These are phyloP conservation scores for Cheirogaleus major DNA, from an alignment of 2,797 vertebrate genomes.

Conservation along the genomic window DNA sequence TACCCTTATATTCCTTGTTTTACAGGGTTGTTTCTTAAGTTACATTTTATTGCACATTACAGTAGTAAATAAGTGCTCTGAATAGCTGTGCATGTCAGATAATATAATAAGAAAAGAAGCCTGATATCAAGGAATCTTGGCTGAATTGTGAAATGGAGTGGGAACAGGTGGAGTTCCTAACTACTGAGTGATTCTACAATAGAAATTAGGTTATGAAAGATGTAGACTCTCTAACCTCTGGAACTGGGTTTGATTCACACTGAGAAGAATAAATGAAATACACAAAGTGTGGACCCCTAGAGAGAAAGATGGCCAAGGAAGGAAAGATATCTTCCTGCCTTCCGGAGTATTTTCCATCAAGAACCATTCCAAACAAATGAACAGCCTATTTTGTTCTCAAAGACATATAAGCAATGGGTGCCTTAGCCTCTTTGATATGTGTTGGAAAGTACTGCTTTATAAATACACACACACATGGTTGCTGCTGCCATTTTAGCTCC, in stretches of 20 bases:
- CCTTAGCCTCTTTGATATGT: neutral
- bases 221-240: neutral
- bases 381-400: neutral
- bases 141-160: neutral
- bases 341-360: neutral
- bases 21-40: neutral
- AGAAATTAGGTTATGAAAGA: neutral
- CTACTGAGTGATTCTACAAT: neutral
- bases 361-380: neutral
- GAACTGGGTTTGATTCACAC: neutral
- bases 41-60: neutral
- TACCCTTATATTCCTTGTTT: neutral
- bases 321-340: neutral
- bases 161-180: neutral
- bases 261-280: constrained; percentile 33
- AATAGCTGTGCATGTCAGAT: neutral
- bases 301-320: neutral
- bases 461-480: neutral
- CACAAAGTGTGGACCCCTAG: neutral
- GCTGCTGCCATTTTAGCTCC: neutral
- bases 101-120: neutral
- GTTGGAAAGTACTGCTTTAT: neutral
- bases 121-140: neutral
- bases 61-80: neutral
- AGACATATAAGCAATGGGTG: neutral